Base-by-base conservation (phyloP, 2,888 invertebrate species). In the Cryptus viduatorius region DNA sequence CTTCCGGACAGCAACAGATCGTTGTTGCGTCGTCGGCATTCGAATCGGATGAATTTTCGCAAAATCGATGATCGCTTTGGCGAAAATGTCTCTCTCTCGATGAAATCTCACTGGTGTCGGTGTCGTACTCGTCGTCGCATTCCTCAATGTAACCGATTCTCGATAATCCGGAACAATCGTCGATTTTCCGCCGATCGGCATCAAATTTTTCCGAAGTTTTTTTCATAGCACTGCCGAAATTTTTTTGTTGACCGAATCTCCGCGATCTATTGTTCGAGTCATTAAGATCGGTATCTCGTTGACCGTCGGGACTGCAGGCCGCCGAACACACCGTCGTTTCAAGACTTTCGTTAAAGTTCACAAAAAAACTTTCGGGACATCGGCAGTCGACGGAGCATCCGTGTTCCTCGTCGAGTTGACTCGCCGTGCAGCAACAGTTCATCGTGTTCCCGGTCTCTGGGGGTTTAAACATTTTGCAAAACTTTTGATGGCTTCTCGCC, bases 291-390 rank as follows among this genome's bases (percentile, higher is more conserved):
- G 31, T 42, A 42, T 61, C 65, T 16, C 44, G n/a, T 42, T 61
- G 24, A 16, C 24, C 61, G 42, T 14, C 37, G 12, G 72, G 71
- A 24, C 12, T n/a, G 29, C 67, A 78, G 2, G n/a, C 48, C 10
- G 42, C 71, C 37, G 59, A 64, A 44, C 59, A 83, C n/a, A 59
- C 61, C 3, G 76, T n/a, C 67, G 7, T 80, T 16, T 59, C 71
- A 3, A 64, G 46, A 16, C 37, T 71, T 46, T 31, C 48, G 14
- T 31, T 68, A n/a, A 42, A 29, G 12, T 24, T 46, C 5, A 59
- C 8, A n/a, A 77, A 61, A 44, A 72, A 71, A 73, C 80, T 84
- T 75, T 83, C 86, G 1, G 86, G 87, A 79, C 86, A 87, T 24
- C 79, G 78, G 69, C 86, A 84, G 42, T 84, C 78, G 3, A 73